These are phyloP conservation scores for Hypanus sabinus DNA, from an alignment of 2,113 vertebrate genomes.

Conservation along the genomic window DNA sequence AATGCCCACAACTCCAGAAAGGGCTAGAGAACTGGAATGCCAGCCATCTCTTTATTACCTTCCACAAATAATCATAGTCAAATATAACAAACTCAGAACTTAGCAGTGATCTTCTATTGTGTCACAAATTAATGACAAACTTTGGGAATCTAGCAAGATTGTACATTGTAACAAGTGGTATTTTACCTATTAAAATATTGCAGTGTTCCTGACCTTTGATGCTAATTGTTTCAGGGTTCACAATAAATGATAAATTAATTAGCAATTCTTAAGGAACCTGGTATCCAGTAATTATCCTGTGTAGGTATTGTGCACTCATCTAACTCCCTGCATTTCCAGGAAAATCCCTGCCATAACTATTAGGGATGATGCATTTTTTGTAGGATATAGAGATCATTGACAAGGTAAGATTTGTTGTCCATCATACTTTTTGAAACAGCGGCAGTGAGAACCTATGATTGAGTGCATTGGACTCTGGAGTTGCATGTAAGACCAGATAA, in stretches of 20 bases:
- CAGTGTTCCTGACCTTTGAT: not conserved
- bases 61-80: not conserved
- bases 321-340: no score
- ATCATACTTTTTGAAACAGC: no score
- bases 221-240: not conserved
- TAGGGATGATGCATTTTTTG: no score
- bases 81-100: not conserved
- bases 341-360: no score
- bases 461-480: no score
- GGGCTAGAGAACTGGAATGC: not conserved
- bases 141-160: not conserved
- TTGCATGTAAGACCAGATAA: no score
- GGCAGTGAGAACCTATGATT: no score
- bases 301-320: not conserved
- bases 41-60: no score
- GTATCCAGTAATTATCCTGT: not conserved
- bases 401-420: no score
- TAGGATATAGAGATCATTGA: no score
- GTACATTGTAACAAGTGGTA: not conserved
- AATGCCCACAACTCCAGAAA: not conserved
- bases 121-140: not conserved
- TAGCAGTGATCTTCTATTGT: not conserved
- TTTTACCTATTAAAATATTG: not conserved
- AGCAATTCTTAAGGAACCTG: not conserved
- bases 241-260: not conserved